A percentile compares a stretch with the other conserved stretches of the same genome.
Evolutionary conservation across 1,140 invertebrate genomes (phyloP).

Genomic region (Oedothorax gibbosus): DNA sequence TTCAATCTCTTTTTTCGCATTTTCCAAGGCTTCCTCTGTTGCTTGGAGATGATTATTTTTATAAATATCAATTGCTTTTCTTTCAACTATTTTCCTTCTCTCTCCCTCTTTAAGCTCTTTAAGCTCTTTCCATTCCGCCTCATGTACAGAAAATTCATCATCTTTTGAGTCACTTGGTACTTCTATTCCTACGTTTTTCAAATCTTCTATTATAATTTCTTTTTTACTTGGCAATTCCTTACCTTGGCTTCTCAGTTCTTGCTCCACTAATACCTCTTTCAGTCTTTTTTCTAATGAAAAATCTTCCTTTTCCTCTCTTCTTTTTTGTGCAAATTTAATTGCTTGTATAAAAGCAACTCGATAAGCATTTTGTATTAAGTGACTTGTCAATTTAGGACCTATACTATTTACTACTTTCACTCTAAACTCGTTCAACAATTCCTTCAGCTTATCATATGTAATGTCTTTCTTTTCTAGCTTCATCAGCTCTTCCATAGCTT

Average conservation of each 20-base stretch:
- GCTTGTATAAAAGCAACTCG: conserved; percentile 4
- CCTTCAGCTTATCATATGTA: conserved; percentile 7
- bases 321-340: conserved; percentile 11
- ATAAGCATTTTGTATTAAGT: conserved; percentile 13
- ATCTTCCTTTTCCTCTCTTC: too few relatives aligned
- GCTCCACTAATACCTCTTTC: neutral
- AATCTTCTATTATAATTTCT: neutral
- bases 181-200: too few relatives aligned
- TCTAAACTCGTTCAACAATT: conserved; percentile 3
- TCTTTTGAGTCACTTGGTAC: neutral
- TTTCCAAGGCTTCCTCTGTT: neutral
- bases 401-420: conserved; percentile 4
- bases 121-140: neutral
- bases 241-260: neutral
- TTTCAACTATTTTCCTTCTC: neutral
- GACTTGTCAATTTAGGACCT: conserved; percentile 1
- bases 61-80: neutral
- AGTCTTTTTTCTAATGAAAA: neutral
- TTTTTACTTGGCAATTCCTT: conserved; percentile 1
- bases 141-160: neutral
- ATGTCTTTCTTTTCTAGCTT: conserved; percentile 2
- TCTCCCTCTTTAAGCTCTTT: too few relatives aligned
- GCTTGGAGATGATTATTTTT: neutral
- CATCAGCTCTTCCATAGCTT: conserved; percentile 2
- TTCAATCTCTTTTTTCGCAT: neutral